These are phyloP conservation scores for Polymixis flavicincta DNA, from an alignment of 2,888 invertebrate species.

Conservation along the genomic window DNA sequence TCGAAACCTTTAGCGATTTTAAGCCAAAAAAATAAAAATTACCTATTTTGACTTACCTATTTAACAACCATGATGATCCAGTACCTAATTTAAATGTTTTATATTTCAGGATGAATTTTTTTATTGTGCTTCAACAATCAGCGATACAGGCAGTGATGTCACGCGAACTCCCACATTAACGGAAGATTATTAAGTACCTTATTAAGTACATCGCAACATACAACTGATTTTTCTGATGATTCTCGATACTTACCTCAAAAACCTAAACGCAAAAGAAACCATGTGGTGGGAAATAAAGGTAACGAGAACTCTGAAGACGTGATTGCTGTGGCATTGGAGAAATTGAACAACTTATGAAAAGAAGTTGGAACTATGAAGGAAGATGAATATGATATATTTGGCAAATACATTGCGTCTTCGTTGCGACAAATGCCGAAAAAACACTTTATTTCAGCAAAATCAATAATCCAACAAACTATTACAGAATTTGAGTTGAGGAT, in stretches of 20 bases:
- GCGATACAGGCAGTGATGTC: slow-evolving; percentile 38
- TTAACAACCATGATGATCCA: slow-evolving; percentile 41
- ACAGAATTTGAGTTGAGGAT: slow-evolving; percentile 34
- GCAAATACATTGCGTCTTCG: slow-evolving; percentile 40
- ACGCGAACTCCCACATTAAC: slow-evolving; percentile 36
- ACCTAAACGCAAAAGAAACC: slow-evolving; percentile 43
- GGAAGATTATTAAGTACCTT: slow-evolving; percentile 34
- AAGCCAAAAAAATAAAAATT: slow-evolving; percentile 39
- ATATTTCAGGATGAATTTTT: slow-evolving; percentile 41
- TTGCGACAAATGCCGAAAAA: slow-evolving; percentile 40
- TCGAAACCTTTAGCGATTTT: slow-evolving; percentile 39
- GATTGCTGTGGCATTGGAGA: slow-evolving; percentile 37
- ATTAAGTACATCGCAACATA: slow-evolving; percentile 38
- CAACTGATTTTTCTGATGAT: slow-evolving; percentile 41
- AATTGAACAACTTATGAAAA: slow-evolving; percentile 41
- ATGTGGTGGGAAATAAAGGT: slow-evolving; percentile 41
- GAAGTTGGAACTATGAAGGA: slow-evolving; percentile 39
- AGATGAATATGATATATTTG: slow-evolving; percentile 43
- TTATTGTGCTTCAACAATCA: slow-evolving; percentile 40
- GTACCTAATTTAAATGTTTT: slow-evolving; percentile 36
- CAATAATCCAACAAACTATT: slow-evolving; percentile 33
- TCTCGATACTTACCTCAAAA: slow-evolving; percentile 41
- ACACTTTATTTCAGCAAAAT: slow-evolving; percentile 44
- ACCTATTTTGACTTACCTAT: slow-evolving; percentile 39
- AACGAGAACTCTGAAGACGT: slow-evolving; percentile 40